Base-by-base conservation (phyloP, 2,888 invertebrate genomes). In the Spodoptera exigua region DNA sequence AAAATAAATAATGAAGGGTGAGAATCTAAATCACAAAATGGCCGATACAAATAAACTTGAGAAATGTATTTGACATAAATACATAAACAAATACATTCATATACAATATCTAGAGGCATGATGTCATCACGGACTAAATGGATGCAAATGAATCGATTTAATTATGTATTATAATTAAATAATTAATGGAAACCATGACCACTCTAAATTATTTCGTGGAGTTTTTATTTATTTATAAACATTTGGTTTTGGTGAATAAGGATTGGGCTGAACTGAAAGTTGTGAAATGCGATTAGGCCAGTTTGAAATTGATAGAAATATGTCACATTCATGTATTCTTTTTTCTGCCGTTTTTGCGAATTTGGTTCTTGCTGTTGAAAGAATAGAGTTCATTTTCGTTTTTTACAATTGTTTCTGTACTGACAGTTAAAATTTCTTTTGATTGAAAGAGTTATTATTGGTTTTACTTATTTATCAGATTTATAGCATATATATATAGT, bases 141-240 rank as follows among this genome's bases (percentile, higher is more conserved):
- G 53, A 76, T 74, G 70, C 56, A 70, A 74, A 74, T 74, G 58
- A 73, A 73, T 65, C 56, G 58, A 58, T 51, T 76, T 65, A 73
- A 76, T 73, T 69, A 74, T 64, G 40, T 59, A 61, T 74, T 59
- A 70, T 70, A 75, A 71, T 73, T 62, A 59, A 62, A 70, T 63
- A 61, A 70, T 76, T 69, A 76, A 62, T 74, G 70, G 56, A 64
- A 65, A 69, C 74, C 61, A 70, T 74, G 73, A 60, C 55, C 53
- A 56, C 52, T 58, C 49, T 62, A 58, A 69, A 70, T 62, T 55
- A 54, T 58, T 66, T 63, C 49, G 44, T 56, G 35, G 35, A 41
- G 21, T 44, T 61, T 35, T 45, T 51, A 44, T 74, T 45, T 55
- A 44, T 54, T 52, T 58, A n/a, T 54, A 14, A 44, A 34, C 12